Conservation (phyloP, 2,888 invertebrate species). For the Desoria tigrina region DNA sequence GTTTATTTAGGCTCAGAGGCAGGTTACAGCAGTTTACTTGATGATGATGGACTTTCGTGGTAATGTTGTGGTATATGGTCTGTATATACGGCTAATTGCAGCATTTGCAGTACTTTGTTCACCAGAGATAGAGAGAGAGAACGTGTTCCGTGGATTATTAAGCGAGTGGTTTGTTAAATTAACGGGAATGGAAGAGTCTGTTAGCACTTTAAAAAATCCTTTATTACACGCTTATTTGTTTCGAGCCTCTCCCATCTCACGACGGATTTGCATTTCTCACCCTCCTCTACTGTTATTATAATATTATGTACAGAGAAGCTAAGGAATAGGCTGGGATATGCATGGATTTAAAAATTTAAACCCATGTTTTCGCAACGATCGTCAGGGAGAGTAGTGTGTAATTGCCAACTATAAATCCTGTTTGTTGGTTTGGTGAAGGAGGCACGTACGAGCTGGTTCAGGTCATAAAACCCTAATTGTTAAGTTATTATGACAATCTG, state of each 20-base stretch:
- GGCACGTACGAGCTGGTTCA: constrained; percentile 12
- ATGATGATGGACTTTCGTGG: neutral
- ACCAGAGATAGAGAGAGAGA: too few species aligned
- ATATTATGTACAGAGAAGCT: too few species aligned
- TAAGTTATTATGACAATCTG: constrained; percentile 43
- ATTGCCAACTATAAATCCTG: neutral
- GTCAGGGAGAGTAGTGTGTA: too few species aligned
- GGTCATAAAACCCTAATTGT: constrained; percentile 45
- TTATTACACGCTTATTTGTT: neutral
- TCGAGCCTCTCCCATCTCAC: neutral
- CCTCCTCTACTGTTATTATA: neutral
- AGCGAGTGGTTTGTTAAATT: neutral
- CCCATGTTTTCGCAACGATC: too few species aligned
- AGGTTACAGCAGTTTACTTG: neutral
- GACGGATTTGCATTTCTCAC: neutral
- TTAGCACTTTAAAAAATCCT: neutral
- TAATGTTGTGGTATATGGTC: too few species aligned
- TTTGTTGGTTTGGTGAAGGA: neutral
- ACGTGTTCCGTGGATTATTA: too few species aligned
- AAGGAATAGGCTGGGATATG: too few species aligned
- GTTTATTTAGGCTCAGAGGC: too few species aligned
- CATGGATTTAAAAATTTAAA: too few species aligned
- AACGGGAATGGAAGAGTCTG: neutral
- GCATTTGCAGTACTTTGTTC: too few species aligned
- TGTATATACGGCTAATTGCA: too few species aligned